These are phyloP conservation scores for Ceraclea dissimilis DNA, from an alignment of 2,888 invertebrate genomes.

Conservation along the genomic window DNA sequence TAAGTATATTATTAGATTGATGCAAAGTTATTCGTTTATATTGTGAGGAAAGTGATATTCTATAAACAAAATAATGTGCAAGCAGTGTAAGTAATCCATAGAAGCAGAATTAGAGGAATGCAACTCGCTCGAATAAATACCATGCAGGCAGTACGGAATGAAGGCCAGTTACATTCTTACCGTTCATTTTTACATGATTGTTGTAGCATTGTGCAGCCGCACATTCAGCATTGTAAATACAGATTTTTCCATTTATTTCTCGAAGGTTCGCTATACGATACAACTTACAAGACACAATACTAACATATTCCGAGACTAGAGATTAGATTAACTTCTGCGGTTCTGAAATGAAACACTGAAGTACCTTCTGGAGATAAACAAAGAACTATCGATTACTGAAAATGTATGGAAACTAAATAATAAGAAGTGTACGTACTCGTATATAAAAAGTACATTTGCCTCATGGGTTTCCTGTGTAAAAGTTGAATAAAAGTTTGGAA, in stretches of 20 bases:
- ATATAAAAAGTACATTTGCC: neutral
- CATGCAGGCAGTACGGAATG: no score
- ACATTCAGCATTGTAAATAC: slow-evolving; percentile 18
- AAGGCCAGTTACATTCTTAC: no score
- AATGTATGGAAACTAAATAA: neutral
- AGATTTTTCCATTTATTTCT: slow-evolving; percentile 23
- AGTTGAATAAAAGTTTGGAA: neutral
- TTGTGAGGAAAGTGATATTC: no score
- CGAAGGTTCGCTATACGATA: no score
- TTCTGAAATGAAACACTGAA: neutral
- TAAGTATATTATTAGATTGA: no score
- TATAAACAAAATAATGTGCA: no score
- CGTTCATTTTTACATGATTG: slow-evolving; percentile 22
- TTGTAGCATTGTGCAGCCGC: slow-evolving; percentile 19
- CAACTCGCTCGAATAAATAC: slow-evolving; percentile 6
- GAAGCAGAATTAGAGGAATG: no score
- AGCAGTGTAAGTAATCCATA: no score
- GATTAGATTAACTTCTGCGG: neutral
- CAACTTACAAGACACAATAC: no score
- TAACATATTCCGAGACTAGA: slow-evolving; percentile 8
- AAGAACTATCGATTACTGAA: neutral
- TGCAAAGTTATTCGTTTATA: no score
- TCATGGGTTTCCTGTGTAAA: neutral
- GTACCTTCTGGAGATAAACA: neutral
- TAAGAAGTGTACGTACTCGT: neutral